These are phyloP conservation scores for Malthinus flaveolus DNA, from an alignment of 2,888 invertebrate species.

Conservation along the genomic window DNA sequence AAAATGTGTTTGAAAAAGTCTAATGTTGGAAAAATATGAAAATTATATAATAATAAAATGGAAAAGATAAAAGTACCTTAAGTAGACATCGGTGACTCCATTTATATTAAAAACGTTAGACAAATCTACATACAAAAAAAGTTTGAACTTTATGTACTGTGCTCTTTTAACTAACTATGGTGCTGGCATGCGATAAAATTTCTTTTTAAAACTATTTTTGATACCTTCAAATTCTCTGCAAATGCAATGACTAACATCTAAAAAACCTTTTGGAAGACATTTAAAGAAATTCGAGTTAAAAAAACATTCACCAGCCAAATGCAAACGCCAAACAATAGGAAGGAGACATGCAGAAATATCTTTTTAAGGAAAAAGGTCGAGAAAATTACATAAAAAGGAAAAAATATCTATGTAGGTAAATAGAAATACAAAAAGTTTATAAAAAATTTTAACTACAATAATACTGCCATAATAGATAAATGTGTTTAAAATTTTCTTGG, in stretches of 20 bases:
- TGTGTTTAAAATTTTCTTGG: constrained; percentile 27
- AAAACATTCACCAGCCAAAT: constrained; percentile 55
- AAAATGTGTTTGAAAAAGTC: neutral
- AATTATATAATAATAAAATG: constrained; percentile 32
- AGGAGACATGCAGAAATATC: constrained; percentile 50
- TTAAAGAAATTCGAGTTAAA: constrained; percentile 34
- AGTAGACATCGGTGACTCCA: constrained; percentile 44
- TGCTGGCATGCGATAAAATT: constrained; percentile 51
- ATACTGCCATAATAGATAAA: constrained; percentile 29
- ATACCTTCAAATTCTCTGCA: constrained; percentile 29
- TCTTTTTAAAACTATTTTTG: constrained; percentile 27
- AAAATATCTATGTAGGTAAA: constrained; percentile 19
- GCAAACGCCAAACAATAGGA: constrained; percentile 54
- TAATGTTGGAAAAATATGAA: neutral
- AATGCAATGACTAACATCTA: constrained; percentile 31
- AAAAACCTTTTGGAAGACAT: constrained; percentile 25
- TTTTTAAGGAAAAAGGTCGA: constrained; percentile 30
- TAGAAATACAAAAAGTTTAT: constrained; percentile 22
- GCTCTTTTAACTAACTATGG: constrained; percentile 53
- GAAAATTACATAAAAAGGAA: constrained; percentile 24
- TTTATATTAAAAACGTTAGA: constrained; percentile 34
- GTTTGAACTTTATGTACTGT: constrained; percentile 47
- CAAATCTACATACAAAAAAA: constrained; percentile 41
- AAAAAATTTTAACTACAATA: constrained; percentile 27
- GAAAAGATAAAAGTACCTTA: constrained; percentile 42